Evolutionary conservation across 2,113 vertebrate species (phyloP).

Genomic region (Nematolebias whitei): DNA sequence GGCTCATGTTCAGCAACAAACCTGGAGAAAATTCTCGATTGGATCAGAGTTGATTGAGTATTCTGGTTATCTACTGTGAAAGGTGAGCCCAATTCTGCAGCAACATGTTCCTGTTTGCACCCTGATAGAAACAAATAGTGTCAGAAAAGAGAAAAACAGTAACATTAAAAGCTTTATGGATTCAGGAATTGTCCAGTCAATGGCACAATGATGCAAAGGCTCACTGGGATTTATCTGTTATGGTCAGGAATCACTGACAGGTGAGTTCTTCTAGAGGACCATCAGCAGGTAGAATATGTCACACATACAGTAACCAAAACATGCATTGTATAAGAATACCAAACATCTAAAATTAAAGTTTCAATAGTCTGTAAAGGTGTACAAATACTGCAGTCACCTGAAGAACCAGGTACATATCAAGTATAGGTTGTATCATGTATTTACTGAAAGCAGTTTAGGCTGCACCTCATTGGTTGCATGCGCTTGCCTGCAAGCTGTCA

Average conservation of each 20-base stretch:
- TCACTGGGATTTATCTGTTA: background rate
- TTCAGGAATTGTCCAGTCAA: slow-evolving; percentile 1
- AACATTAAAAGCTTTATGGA: slow-evolving; percentile 8
- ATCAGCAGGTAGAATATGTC: background rate
- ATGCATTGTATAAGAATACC: too few relatives aligned
- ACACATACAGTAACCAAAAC: background rate
- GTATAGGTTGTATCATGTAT: too few relatives aligned
- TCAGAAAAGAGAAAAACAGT: slow-evolving; percentile 1
- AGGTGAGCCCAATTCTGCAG: background rate
- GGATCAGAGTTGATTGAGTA: background rate
- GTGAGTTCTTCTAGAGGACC: background rate
- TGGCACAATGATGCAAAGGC: background rate
- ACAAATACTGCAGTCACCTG: too few relatives aligned
- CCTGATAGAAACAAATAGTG: background rate
- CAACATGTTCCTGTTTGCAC: background rate
- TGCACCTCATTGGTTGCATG: too few relatives aligned
- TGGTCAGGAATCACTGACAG: background rate
- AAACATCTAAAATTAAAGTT: too few relatives aligned
- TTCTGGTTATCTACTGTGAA: background rate
- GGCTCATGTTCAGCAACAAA: background rate
- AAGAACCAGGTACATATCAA: too few relatives aligned
- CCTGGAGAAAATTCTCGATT: background rate
- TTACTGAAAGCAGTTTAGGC: too few relatives aligned
- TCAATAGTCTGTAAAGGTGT: too few relatives aligned
- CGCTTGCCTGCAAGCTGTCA: too few relatives aligned